A percentile compares a stretch with the other conserved stretches of the same genome.
phyloP scores from a whole-genome alignment of 2,888 invertebrate genomes.

The Eupsilia transversa region DNA sequence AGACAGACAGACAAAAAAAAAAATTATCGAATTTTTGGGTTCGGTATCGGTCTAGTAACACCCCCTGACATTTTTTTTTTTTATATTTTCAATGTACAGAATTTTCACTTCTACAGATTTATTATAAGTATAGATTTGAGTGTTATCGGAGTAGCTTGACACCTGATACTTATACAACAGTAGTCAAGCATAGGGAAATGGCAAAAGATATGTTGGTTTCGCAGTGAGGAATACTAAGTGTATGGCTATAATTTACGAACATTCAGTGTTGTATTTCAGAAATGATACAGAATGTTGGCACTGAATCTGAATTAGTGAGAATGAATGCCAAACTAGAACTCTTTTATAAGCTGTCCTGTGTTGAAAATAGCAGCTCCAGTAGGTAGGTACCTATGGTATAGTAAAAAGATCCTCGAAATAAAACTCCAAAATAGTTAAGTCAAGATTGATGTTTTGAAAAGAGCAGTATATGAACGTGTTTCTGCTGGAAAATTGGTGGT shows the following conservation, averaged over 20 bases:
- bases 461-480: background rate
- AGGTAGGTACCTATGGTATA: too few relatives aligned
- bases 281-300: background rate
- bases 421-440: conserved; percentile 30
- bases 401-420: conserved; percentile 16
- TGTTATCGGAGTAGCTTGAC: background rate
- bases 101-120: too few relatives aligned
- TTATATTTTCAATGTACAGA: too few relatives aligned
- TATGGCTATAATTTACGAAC: background rate
- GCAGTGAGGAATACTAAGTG: background rate
- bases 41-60: too few relatives aligned
- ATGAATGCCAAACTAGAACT: background rate
- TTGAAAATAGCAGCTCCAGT: background rate
- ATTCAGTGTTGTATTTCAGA: background rate
- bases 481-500: background rate
- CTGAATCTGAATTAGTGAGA: background rate
- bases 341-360: too few relatives aligned
- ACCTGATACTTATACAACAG: background rate
- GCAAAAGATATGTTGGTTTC: background rate
- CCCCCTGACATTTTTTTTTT: too few relatives aligned
- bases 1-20: too few relatives aligned
- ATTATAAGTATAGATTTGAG: too few relatives aligned
- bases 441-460: conserved; percentile 2
- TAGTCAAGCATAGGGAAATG: background rate
- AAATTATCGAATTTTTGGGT: too few relatives aligned